These are phyloP conservation scores for Caranx melampygus DNA, from an alignment of 2,113 vertebrate species.

Conservation along the genomic window DNA sequence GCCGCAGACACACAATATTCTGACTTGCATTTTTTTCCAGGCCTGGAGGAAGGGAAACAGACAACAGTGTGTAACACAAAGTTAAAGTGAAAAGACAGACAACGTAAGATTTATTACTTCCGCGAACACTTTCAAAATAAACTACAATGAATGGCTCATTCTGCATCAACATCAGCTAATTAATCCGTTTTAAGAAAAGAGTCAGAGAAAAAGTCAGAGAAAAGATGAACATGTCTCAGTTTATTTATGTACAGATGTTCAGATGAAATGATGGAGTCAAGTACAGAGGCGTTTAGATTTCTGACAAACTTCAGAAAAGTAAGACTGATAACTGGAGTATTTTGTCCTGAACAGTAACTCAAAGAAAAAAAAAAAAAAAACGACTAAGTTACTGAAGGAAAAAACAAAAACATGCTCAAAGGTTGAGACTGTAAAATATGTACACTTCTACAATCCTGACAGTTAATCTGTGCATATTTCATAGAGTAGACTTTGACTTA, in stretches of 20 bases:
- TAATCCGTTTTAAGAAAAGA: no score
- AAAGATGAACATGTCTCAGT: slow-evolving; percentile 60
- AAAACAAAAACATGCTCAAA: slow-evolving; percentile 68
- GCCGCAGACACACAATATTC: no score
- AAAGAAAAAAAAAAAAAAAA: slow-evolving; percentile 26
- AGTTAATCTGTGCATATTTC: slow-evolving; percentile 39
- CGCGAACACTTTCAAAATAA: no score
- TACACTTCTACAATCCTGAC: slow-evolving; percentile 63
- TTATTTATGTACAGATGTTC: slow-evolving; percentile 79
- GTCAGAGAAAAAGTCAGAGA: background rate
- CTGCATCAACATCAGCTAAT: no score
- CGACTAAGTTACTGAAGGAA: slow-evolving; percentile 12
- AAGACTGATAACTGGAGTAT: slow-evolving; percentile 47
- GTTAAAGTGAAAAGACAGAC: no score
- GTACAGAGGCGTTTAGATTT: slow-evolving; percentile 59
- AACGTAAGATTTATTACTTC: no score
- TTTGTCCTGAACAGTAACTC: slow-evolving; percentile 35
- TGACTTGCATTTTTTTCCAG: no score
- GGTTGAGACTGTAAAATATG: slow-evolving; percentile 62
- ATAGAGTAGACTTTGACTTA: slow-evolving; percentile 23
- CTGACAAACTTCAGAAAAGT: slow-evolving; percentile 59
- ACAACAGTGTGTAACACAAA: no score
- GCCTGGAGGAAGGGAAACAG: no score
- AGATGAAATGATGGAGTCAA: slow-evolving; percentile 60
- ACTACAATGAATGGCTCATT: no score